These are phyloP conservation scores for Catocala sponsa DNA, from an alignment of 2,888 invertebrate species.

Conservation along the genomic window DNA sequence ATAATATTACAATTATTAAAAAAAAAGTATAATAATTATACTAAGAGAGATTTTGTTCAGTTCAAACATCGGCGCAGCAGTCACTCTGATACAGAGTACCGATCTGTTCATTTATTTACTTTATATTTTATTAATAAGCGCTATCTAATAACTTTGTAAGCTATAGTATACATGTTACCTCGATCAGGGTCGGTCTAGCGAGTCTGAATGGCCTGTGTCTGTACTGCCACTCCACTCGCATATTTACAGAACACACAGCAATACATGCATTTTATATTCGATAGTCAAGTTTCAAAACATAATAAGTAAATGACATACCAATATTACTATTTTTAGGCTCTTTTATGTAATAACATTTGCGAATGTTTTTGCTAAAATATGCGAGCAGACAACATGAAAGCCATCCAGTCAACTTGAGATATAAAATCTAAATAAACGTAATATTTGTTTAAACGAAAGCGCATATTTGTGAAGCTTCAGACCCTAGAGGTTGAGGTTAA, in stretches of 20 bases:
- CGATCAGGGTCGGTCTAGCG: constrained; percentile 30
- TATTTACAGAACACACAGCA: constrained; percentile 4
- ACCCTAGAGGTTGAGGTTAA: constrained; percentile 40
- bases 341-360: too few species aligned
- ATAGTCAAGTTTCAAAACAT: not conserved
- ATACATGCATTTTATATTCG: not conserved
- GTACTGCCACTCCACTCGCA: constrained; percentile 7
- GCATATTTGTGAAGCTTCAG: constrained; percentile 29
- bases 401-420: not conserved
- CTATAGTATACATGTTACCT: constrained; percentile 64
- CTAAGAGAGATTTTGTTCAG: constrained; percentile 76
- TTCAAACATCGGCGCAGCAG: constrained; percentile 72
- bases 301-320: constrained; percentile 2
- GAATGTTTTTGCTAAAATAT: too few species aligned
- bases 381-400: too few species aligned
- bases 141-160: constrained; percentile 77
- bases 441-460: constrained; percentile 29
- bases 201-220: not conserved
- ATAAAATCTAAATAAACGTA: not conserved
- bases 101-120: constrained; percentile 55
- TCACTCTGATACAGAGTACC: constrained; percentile 84
- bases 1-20: constrained; percentile 66
- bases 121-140: constrained; percentile 72
- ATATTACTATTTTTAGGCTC: not conserved
- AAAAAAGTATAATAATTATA: constrained; percentile 59